Conservation (phyloP, 2,888 invertebrate genomes). For the Pseudococcus jackbeardsleyi region DNA sequence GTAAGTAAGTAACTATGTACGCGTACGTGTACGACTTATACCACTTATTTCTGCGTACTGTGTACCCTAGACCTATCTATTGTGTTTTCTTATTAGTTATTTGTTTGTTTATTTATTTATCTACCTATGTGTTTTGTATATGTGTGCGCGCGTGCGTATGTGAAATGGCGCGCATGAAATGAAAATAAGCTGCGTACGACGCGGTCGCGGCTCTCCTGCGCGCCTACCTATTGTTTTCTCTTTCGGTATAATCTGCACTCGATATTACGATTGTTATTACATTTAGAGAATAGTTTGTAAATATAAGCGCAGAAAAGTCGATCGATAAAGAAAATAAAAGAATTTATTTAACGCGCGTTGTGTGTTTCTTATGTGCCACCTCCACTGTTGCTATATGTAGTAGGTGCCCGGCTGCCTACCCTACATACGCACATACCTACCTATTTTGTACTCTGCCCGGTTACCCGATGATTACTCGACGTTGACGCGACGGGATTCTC, state of each 20-base stretch:
- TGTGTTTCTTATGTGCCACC: not conserved
- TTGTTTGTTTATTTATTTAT: not conserved
- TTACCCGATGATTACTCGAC: too few species aligned
- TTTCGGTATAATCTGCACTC: slow-evolving; percentile 24
- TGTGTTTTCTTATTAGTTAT: slow-evolving; percentile 2
- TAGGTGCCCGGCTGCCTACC: too few species aligned
- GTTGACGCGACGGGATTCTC: too few species aligned
- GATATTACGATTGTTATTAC: not conserved
- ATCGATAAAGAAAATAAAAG: slow-evolving; percentile 1
- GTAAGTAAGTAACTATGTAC: too few species aligned
- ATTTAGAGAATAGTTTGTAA: slow-evolving; percentile 37
- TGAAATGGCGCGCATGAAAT: not conserved
- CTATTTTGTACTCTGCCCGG: too few species aligned
- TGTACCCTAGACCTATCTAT: not conserved
- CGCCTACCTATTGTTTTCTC: not conserved
- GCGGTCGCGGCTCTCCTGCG: not conserved
- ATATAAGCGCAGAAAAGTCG: slow-evolving; percentile 22
- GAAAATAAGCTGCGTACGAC: slow-evolving; percentile 1
- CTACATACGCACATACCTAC: too few species aligned
- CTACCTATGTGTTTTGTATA: too few species aligned
- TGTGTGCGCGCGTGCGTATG: not conserved
- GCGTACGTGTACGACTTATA: not conserved
- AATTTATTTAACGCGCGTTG: not conserved
- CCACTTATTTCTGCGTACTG: not conserved
- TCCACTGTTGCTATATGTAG: too few species aligned